These are phyloP conservation scores for Carassius carassius DNA, from an alignment of 2,113 vertebrate species.

Conservation along the genomic window DNA sequence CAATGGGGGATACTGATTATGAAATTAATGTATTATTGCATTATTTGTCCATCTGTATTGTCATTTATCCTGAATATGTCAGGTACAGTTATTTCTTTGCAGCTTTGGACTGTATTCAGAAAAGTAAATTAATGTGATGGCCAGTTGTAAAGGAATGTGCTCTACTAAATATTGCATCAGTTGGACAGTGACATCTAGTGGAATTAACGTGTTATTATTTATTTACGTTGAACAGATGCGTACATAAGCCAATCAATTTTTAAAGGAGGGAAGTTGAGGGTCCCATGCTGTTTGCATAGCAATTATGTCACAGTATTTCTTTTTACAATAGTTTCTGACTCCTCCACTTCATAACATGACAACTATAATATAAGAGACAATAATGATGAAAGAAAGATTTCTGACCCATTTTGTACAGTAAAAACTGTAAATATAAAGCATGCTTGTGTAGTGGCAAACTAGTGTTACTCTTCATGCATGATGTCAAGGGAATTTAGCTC, in stretches of 20 bases:
- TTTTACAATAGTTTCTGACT: neutral
- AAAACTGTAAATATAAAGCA: neutral
- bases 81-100: neutral
- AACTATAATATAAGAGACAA: neutral
- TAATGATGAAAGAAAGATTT: neutral
- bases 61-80: neutral
- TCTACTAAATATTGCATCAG: neutral
- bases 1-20: neutral
- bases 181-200: slow-evolving; percentile 4
- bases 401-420: neutral
- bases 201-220: neutral
- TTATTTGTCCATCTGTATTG: neutral
- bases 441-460: neutral
- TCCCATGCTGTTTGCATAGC: too few species aligned
- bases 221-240: too few species aligned
- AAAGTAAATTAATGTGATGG: neutral
- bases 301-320: neutral
- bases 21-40: neutral
- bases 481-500: neutral
- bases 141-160: neutral
- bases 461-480: neutral
- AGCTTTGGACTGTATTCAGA: neutral
- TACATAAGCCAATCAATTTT: too few species aligned
- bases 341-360: neutral
- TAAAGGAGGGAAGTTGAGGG: too few species aligned